Conservation (phyloP, 2,888 invertebrate genomes). For the Anarsia innoxiella region DNA sequence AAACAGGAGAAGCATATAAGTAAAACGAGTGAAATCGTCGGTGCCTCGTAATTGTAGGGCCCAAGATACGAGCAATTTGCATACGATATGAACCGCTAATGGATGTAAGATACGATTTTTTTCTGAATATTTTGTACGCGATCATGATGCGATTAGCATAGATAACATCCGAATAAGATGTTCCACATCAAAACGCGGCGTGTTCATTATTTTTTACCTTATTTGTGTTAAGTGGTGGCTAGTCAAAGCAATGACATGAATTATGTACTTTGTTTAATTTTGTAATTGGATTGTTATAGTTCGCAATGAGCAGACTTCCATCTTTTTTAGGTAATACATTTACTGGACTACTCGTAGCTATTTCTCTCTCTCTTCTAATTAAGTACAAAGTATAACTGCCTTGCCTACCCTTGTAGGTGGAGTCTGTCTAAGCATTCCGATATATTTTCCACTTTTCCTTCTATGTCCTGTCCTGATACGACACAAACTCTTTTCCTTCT, state of each 20-base stretch:
- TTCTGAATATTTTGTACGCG: conserved; percentile 49
- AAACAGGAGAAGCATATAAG: conserved; percentile 26
- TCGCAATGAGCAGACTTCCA: too few species aligned
- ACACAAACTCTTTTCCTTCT: too few species aligned
- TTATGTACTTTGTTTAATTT: conserved; percentile 3
- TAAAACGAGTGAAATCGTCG: conserved; percentile 53
- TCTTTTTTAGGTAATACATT: too few species aligned
- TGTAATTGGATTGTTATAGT: background rate
- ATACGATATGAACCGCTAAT: conserved; percentile 67
- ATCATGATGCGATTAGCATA: conserved; percentile 55
- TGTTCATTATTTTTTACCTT: conserved; percentile 7
- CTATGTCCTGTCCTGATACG: too few species aligned
- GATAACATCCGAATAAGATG: conserved; percentile 36
- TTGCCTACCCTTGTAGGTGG: too few species aligned
- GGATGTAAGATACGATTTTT: conserved; percentile 53
- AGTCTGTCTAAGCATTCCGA: too few species aligned
- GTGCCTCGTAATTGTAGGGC: conserved; percentile 46
- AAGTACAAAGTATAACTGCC: too few species aligned
- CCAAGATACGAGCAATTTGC: conserved; percentile 54
- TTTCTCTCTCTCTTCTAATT: too few species aligned
- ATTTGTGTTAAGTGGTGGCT: conserved; percentile 9
- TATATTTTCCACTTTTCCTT: too few species aligned
- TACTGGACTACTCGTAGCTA: too few species aligned
- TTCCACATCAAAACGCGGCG: conserved; percentile 7
- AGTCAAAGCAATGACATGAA: conserved; percentile 10